phyloP scores from a whole-genome alignment of 2,113 vertebrate species.

The Xiphorhynchus elegans region DNA sequence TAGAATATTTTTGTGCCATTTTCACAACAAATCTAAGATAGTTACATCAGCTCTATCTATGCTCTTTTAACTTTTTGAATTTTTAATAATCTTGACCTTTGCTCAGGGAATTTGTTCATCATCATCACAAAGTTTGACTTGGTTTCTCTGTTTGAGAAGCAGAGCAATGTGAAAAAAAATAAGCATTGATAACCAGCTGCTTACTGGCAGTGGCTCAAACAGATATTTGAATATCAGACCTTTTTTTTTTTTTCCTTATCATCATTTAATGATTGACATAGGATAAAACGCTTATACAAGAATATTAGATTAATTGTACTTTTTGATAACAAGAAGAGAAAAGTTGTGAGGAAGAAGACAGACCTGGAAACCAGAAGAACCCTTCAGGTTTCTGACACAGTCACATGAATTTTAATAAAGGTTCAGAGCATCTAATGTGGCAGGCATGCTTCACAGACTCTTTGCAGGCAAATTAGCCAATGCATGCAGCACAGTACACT shows the following conservation, averaged over 20 bases:
- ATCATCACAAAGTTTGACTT: background rate
- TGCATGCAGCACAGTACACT: background rate
- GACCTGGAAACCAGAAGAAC: background rate
- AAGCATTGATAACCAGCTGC: background rate
- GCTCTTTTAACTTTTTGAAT: background rate
- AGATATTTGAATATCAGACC: background rate
- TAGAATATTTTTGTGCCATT: background rate
- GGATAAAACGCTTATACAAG: background rate
- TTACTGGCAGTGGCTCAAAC: background rate
- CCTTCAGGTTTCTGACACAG: constrained; percentile 25
- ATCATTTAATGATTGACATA: background rate
- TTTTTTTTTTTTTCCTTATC: background rate
- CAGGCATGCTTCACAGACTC: constrained; percentile 42
- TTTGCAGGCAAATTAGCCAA: constrained; percentile 39
- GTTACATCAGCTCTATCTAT: background rate
- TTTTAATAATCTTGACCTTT: background rate
- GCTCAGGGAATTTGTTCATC: background rate
- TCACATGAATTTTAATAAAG: constrained; percentile 33
- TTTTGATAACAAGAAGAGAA: background rate
- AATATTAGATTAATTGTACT: background rate
- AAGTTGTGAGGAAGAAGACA: background rate
- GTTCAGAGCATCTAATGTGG: constrained; percentile 18
- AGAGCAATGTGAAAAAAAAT: background rate
- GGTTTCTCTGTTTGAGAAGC: background rate
- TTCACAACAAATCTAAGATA: background rate